These are phyloP conservation scores for Erpornis zantholeuca DNA, from an alignment of 2,113 vertebrate genomes.

Conservation along the genomic window DNA sequence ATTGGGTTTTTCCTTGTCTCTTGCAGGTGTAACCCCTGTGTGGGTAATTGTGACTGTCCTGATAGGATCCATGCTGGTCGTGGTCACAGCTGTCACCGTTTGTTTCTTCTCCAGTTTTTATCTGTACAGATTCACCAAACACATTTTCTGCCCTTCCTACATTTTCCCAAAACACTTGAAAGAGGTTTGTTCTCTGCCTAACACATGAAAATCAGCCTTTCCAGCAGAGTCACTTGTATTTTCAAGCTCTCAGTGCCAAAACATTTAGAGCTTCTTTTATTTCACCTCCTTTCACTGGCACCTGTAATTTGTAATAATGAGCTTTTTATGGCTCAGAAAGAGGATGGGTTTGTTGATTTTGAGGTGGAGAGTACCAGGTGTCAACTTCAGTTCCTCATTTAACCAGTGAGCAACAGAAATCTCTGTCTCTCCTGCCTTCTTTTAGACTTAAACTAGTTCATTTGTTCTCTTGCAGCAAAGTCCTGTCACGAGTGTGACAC, in stretches of 20 bases:
- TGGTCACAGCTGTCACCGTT: not conserved
- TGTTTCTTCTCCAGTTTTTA: constrained; percentile 34
- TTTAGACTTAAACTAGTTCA: not conserved
- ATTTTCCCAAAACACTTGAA: constrained; percentile 75
- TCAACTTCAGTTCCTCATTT: not conserved
- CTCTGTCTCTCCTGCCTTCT: not conserved
- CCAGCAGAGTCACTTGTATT: not conserved
- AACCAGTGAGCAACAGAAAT: not conserved
- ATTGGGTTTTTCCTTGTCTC: not conserved
- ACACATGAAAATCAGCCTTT: not conserved
- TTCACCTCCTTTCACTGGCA: not conserved
- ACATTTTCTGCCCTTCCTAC: constrained; percentile 48
- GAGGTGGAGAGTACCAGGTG: not conserved
- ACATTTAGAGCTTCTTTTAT: not conserved
- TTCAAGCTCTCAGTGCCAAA: not conserved
- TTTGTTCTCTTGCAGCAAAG: not conserved
- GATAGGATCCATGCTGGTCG: not conserved
- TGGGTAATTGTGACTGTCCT: constrained; percentile 48
- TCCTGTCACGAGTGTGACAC: not conserved
- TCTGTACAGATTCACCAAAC: constrained; percentile 46
- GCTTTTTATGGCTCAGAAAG: not conserved
- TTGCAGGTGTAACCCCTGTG: constrained; percentile 43
- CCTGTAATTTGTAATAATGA: not conserved
- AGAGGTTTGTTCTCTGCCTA: constrained; percentile 68
- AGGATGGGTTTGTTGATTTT: not conserved